A percentile compares a stretch with the other conserved stretches of the same genome.
phyloP scores from a whole-genome alignment of 2,113 vertebrate genomes.

The Ctenodactylus gundi region DNA sequence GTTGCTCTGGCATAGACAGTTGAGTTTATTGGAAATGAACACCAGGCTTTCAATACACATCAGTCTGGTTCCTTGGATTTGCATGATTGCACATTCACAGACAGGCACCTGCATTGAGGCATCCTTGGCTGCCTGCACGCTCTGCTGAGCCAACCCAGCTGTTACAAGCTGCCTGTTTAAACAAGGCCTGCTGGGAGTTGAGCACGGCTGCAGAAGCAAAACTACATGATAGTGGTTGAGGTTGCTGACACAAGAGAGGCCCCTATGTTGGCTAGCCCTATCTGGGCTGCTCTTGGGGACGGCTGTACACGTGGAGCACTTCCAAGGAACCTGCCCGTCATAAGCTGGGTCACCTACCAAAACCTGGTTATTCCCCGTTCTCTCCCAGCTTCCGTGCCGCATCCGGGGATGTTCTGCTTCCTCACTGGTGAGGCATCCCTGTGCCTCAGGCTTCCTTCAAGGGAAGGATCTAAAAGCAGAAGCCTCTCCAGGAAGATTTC shows the following conservation, averaged over 20 bases:
- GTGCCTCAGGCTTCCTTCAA: background rate
- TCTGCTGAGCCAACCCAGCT: slow-evolving; percentile 63
- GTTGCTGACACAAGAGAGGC: background rate
- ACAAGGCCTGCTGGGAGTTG: slow-evolving; percentile 52
- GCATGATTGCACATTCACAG: slow-evolving; percentile 73
- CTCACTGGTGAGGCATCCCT: background rate
- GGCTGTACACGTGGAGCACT: background rate
- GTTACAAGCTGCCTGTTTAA: slow-evolving; percentile 55
- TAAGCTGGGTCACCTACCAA: background rate
- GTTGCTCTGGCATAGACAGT: slow-evolving; percentile 57
- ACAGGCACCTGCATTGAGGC: slow-evolving; percentile 65
- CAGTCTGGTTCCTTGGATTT: slow-evolving; percentile 62
- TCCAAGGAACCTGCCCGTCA: background rate
- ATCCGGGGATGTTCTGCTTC: background rate
- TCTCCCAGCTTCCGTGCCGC: background rate
- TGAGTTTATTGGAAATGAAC: slow-evolving; percentile 72
- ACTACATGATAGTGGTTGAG: background rate
- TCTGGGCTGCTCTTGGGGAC: background rate
- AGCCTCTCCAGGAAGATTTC: background rate
- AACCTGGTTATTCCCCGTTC: background rate
- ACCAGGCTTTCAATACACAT: slow-evolving; percentile 55
- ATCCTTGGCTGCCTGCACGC: background rate
- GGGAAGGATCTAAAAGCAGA: background rate
- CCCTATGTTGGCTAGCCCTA: background rate
- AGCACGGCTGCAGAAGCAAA: background rate